phyloP scores from a whole-genome alignment of 2,888 invertebrate genomes.

The Ceratothoa steindachneri region DNA sequence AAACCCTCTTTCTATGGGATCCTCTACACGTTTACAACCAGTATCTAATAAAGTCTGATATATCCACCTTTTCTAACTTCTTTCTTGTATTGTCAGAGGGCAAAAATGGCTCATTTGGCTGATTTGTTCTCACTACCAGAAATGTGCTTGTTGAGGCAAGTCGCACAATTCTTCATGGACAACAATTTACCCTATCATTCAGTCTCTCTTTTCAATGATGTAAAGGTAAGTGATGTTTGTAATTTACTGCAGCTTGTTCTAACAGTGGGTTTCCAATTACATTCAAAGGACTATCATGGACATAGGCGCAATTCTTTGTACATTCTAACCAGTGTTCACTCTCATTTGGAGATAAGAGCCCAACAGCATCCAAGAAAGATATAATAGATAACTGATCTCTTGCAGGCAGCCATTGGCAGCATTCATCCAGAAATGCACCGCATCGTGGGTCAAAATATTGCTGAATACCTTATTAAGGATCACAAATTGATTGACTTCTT shows the following conservation, averaged over 20 bases:
- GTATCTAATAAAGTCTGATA: too few species aligned
- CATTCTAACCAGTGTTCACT: too few species aligned
- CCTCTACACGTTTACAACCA: too few species aligned
- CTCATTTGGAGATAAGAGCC: too few species aligned
- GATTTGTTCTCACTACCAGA: conserved; percentile 96
- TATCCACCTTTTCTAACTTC: too few species aligned
- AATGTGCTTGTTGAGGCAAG: conserved; percentile 87
- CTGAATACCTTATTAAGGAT: conserved; percentile 74
- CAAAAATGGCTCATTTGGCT: conserved; percentile 85
- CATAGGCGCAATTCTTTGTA: too few species aligned
- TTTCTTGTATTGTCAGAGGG: conserved; percentile 41
- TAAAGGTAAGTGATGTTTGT: conserved; percentile 76
- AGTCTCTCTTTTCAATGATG: conserved; percentile 89
- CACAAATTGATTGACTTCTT: conserved; percentile 70
- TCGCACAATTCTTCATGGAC: conserved; percentile 84
- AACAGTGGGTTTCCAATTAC: too few species aligned
- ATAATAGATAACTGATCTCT: too few species aligned
- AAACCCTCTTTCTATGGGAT: too few species aligned
- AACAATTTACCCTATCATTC: conserved; percentile 91
- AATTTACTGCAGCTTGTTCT: too few species aligned
- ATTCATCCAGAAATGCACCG: conserved; percentile 86
- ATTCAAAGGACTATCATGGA: too few species aligned
- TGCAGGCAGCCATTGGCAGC: conserved; percentile 80
- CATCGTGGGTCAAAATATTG: conserved; percentile 74
- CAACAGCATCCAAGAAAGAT: too few species aligned